phyloP scores from a whole-genome alignment of 2,888 invertebrate genomes.

The Drosophila falleni region DNA sequence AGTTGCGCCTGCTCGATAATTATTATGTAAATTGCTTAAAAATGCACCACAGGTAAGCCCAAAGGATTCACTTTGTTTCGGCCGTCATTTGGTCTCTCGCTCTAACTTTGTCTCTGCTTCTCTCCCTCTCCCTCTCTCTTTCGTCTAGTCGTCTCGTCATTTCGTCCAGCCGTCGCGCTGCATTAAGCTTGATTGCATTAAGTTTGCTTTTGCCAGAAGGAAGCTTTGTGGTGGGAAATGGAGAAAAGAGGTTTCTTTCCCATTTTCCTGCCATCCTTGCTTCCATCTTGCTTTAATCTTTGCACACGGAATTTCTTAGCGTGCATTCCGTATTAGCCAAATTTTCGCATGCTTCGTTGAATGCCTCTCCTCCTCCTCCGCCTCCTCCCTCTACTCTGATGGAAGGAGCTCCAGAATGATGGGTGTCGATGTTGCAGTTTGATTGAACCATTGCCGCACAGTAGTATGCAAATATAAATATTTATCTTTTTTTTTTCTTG shows the following conservation, averaged over 20 bases:
- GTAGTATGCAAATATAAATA: constrained; percentile 35
- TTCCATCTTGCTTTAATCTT: constrained; percentile 63
- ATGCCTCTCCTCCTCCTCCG: constrained; percentile 25
- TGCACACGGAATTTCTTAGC: constrained; percentile 77
- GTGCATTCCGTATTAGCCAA: constrained; percentile 78
- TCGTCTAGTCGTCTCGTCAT: constrained; percentile 32
- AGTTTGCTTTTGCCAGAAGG: constrained; percentile 68
- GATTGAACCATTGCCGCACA: constrained; percentile 59
- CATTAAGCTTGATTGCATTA: constrained; percentile 81
- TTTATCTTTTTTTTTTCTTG: neutral
- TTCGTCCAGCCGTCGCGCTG: constrained; percentile 68
- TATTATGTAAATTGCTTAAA: constrained; percentile 82
- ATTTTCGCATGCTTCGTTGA: constrained; percentile 76
- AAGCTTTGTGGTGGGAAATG: neutral
- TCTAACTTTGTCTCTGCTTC: neutral
- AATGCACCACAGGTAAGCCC: constrained; percentile 78
- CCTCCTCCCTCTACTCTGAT: neutral
- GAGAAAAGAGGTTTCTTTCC: neutral
- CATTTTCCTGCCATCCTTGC: neutral
- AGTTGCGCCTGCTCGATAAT: constrained; percentile 69
- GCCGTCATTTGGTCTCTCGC: neutral
- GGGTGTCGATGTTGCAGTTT: constrained; percentile 33
- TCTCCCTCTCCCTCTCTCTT: neutral
- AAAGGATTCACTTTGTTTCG: constrained; percentile 72
- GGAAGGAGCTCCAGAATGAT: constrained; percentile 10